phyloP scores from a whole-genome alignment of 2,888 invertebrate species.

The Vandiemenella viatica region DNA sequence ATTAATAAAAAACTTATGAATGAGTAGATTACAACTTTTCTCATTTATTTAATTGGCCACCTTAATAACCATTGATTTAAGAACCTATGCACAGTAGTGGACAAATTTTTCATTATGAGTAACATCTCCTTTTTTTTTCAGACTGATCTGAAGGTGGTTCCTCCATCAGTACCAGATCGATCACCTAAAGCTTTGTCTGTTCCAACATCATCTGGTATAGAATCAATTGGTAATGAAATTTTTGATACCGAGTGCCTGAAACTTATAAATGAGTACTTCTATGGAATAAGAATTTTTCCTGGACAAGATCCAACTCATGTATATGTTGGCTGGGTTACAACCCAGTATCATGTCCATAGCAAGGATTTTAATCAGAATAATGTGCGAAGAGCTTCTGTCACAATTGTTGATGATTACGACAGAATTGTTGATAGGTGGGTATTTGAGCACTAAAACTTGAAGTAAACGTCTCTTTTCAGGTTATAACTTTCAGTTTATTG shows the following conservation, averaged over 20 bases:
- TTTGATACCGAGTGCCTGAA: constrained; percentile 76
- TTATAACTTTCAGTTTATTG: no score
- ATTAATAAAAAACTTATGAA: no score
- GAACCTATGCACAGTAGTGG: no score
- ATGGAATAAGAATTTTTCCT: constrained; percentile 72
- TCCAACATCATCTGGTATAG: constrained; percentile 52
- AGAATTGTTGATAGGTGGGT: constrained; percentile 56
- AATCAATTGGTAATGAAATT: constrained; percentile 71
- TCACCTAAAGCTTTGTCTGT: constrained; percentile 57
- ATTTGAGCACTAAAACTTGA: no score
- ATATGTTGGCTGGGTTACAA: constrained; percentile 98
- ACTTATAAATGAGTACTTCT: constrained; percentile 95
- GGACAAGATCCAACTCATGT: constrained; percentile 90
- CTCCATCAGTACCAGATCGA: constrained; percentile 48
- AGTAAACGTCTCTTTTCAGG: no score
- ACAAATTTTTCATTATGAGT: no score
- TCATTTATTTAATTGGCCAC: no score
- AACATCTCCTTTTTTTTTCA: no score
- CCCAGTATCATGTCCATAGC: constrained; percentile 85
- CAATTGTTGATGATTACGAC: constrained; percentile 67
- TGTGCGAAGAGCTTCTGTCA: constrained; percentile 67
- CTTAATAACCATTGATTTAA: no score
- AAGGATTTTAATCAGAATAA: constrained; percentile 79
- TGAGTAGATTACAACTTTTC: no score
- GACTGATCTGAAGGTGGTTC: constrained; percentile 43